phyloP scores from a whole-genome alignment of 35 echinoderm and acorn worm genomes.

The Nesometra sesokonis region DNA sequence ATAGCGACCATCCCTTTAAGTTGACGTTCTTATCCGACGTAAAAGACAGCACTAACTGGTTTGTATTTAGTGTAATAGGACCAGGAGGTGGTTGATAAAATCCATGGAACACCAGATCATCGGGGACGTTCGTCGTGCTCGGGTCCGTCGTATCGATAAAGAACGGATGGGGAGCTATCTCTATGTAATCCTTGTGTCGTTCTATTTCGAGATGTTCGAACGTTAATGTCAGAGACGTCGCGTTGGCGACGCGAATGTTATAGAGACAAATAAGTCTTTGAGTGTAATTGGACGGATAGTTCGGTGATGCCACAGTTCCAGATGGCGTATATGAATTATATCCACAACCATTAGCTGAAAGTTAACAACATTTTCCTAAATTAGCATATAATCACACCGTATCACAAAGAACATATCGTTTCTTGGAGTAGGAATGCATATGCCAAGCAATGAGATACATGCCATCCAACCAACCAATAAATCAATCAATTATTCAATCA shows the following conservation, averaged over 20 bases:
- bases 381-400: too few species aligned
- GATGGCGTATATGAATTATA: neutral
- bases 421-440: too few species aligned
- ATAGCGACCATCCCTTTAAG: neutral
- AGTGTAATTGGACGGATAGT: neutral
- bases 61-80: neutral
- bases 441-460: too few species aligned
- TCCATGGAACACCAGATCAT: neutral
- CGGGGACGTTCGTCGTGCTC: neutral
- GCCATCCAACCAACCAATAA: too few species aligned
- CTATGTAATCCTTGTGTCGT: neutral
- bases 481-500: too few species aligned
- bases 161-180: neutral
- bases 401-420: too few species aligned
- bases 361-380: neutral
- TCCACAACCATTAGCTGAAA: neutral
- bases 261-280: neutral
- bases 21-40: neutral
- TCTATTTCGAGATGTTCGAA: neutral
- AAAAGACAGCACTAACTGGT: neutral
- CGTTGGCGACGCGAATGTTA: neutral
- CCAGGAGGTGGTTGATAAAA: neutral
- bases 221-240: neutral
- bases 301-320: neutral
- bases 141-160: neutral